phyloP scores from a whole-genome alignment of 2,113 vertebrate genomes.

The Alaudala cheleensis region DNA sequence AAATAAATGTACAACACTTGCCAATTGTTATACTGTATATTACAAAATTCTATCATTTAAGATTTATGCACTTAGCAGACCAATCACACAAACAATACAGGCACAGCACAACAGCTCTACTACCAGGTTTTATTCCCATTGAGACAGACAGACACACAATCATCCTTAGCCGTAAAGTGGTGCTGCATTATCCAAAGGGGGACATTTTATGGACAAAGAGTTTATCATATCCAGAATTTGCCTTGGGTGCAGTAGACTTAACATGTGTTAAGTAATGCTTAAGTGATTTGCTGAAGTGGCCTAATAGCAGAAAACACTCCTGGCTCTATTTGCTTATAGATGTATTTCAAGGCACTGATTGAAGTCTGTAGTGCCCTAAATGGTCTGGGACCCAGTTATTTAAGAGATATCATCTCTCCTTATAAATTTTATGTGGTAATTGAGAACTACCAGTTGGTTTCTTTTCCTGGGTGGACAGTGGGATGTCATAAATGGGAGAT shows the following conservation, averaged over 20 bases:
- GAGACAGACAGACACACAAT: background rate
- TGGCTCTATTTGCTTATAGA: constrained; percentile 48
- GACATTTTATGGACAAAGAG: background rate
- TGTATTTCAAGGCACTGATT: constrained; percentile 37
- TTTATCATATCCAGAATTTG: constrained; percentile 23
- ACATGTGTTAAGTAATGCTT: constrained; percentile 28
- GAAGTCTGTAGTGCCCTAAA: constrained; percentile 29
- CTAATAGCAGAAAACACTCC: constrained; percentile 48
- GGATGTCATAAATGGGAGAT: background rate
- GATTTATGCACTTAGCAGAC: constrained; percentile 33
- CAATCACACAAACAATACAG: background rate
- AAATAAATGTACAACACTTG: constrained; percentile 59
- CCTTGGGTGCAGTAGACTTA: constrained; percentile 26
- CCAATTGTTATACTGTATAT: constrained; percentile 34
- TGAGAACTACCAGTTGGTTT: background rate
- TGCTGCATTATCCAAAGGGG: background rate
- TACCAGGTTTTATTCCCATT: background rate
- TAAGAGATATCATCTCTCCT: constrained; percentile 28
- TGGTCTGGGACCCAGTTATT: background rate
- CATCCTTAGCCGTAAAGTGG: background rate
- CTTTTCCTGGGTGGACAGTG: background rate
- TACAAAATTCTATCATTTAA: constrained; percentile 32
- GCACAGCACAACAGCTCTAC: background rate
- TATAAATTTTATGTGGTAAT: constrained; percentile 26
- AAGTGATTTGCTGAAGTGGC: constrained; percentile 44